Evolutionary conservation across 1,140 invertebrate species (phyloP), one percentile per base, ranked within the genome.

Genomic region (Reticulitermes speratus): DNA sequence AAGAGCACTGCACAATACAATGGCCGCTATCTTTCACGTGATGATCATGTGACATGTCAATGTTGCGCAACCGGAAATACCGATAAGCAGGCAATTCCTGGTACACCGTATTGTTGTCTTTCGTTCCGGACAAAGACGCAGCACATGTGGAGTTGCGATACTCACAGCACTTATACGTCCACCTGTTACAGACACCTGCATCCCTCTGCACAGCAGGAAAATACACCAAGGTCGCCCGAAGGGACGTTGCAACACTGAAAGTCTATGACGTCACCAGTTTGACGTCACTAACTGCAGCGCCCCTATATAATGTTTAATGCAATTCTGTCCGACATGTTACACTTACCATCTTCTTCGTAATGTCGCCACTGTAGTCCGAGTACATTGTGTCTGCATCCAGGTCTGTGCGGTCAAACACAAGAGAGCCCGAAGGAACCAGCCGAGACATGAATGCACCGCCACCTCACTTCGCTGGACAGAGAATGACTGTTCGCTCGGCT

Each of bases 281-380:
- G 83, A 84, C 83, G 83, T 84, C 83, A 84, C 44, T 84, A n/a
- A 8, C 19, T 5, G 44, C 45, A 3, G 83, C 82, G 83, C 44
- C 44, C 44, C 8, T 7, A 84, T 84, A 48, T 44, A 84, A 7
- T 59, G 83, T 12, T 6, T 84, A 48, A 84, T 21, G 83, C 45
- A 84, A 55, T 52, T 48, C 44, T 21, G 44, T 23, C 44, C 48
- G 44, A 21, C 30, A 83, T 52, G 21, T 32, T 52, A 84, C 65
- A 75, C 65, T 52, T 59, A 84, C 83, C 83, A 84, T 84, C 45
- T 84, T 84, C 52, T 84, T 84, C 8, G n/a, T 84, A 45, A 45
- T 52, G 83, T 84, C 83, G n/a, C 83, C 25, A 23, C 25, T 45
- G 44, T 21, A 84, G 52, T 84, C 83, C 21, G 83, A 84, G 83